Evolutionary conservation across 2,113 vertebrate species (phyloP).

Genomic region (Dasyurus viverrinus): DNA sequence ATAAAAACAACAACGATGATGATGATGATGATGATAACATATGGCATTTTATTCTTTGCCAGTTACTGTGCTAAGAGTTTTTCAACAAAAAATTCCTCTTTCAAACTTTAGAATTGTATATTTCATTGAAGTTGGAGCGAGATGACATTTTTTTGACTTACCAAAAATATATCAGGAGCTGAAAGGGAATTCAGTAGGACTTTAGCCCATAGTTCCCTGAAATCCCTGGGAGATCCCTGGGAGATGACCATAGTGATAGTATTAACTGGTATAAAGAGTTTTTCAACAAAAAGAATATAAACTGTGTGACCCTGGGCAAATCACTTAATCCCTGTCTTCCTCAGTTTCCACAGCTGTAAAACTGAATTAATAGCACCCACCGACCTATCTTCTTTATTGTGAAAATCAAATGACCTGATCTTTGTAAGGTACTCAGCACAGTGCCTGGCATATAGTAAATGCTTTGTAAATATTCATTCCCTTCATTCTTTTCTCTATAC

Average conservation of each 20-base stretch:
- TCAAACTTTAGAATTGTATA: not conserved
- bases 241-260: too few relatives aligned
- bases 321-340: not conserved
- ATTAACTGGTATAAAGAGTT: too few relatives aligned
- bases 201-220: not conserved
- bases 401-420: not conserved
- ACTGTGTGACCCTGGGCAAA: not conserved
- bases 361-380: not conserved
- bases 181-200: not conserved
- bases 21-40: not conserved
- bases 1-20: too few relatives aligned
- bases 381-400: not conserved
- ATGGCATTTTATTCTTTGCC: not conserved
- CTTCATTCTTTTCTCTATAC: not conserved
- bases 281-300: too few relatives aligned
- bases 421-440: not conserved
- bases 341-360: not conserved
- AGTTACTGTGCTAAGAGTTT: not conserved
- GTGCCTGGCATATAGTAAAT: not conserved
- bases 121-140: not conserved
- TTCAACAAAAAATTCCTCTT: not conserved
- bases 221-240: too few relatives aligned
- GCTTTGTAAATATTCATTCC: not conserved
- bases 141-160: not conserved
- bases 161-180: not conserved